Percentiles rank a stretch among this genome's conserved stretches.
phyloP scores from a whole-genome alignment of 1,140 invertebrate species.

The Panulirus ornatus region DNA sequence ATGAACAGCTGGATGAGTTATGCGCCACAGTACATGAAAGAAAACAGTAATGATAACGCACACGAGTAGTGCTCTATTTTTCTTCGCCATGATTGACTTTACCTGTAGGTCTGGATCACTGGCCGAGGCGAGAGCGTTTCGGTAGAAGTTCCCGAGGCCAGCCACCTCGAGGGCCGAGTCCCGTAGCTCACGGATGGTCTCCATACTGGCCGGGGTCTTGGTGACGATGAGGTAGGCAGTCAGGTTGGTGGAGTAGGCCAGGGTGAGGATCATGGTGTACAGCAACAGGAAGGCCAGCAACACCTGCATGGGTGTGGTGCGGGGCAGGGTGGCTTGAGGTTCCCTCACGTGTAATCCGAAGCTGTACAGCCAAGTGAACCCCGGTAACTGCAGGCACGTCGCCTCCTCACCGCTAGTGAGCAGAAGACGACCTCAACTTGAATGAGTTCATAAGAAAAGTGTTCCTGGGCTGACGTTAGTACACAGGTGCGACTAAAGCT shows the following conservation, averaged over 20 bases:
- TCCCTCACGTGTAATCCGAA: constrained; percentile 26
- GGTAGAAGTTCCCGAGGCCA: constrained; percentile 37
- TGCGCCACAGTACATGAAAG: too few relatives aligned
- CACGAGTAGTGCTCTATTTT: too few relatives aligned
- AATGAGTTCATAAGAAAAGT: too few relatives aligned
- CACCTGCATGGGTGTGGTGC: not conserved
- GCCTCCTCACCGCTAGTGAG: not conserved
- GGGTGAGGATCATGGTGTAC: constrained; percentile 50
- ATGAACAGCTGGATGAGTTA: too few relatives aligned
- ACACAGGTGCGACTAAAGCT: too few relatives aligned
- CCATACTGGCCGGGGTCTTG: constrained; percentile 20
- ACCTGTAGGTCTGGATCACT: not conserved
- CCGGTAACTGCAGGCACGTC: not conserved
- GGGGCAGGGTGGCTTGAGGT: not conserved
- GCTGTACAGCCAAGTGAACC: constrained; percentile 17
- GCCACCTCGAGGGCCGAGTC: constrained; percentile 19
- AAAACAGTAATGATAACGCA: too few relatives aligned
- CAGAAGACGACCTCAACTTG: too few relatives aligned
- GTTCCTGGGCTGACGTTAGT: too few relatives aligned
- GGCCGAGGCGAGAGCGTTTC: not conserved
- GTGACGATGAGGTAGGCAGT: constrained; percentile 47
- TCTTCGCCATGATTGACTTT: too few relatives aligned
- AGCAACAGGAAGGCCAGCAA: constrained; percentile 35
- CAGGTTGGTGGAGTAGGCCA: constrained; percentile 53
- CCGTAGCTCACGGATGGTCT: constrained; percentile 24